phyloP scores from a whole-genome alignment of 2,797 vertebrate genomes.

The Lepus oiostolus region DNA sequence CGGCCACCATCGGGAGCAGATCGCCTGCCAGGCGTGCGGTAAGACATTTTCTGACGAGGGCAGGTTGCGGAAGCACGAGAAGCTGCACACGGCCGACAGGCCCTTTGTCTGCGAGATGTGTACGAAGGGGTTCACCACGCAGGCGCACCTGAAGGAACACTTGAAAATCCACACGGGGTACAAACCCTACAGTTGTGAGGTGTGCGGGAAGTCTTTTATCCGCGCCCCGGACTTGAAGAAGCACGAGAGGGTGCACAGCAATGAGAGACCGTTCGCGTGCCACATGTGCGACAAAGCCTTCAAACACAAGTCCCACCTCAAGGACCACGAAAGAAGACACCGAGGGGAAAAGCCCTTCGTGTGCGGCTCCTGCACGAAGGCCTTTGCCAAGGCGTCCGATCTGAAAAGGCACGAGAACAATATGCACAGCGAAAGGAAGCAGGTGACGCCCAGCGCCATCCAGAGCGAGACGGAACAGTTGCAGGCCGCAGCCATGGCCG shows the following conservation, averaged over 20 bases:
- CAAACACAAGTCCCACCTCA: conserved; percentile 99
- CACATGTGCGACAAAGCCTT: conserved; percentile 99
- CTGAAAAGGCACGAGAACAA: conserved; percentile 99
- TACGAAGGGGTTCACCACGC: conserved; percentile 98
- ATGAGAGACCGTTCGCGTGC: conserved; percentile 97
- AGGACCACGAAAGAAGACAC: conserved; percentile 98
- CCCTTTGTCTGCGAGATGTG: conserved; percentile 99
- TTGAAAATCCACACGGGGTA: conserved; percentile 99
- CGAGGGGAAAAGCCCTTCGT: conserved; percentile 98
- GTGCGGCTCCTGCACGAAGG: conserved; percentile 98
- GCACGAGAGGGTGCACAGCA: conserved; percentile 98
- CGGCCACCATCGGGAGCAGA: conserved; percentile 96
- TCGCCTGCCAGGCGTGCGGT: conserved; percentile 95
- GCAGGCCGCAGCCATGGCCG: conserved; percentile 98
- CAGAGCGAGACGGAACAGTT: conserved; percentile 97
- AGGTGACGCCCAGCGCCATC: conserved; percentile 94
- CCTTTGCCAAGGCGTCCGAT: conserved; percentile 99
- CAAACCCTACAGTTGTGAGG: conserved; percentile 98
- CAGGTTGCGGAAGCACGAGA: conserved; percentile 96
- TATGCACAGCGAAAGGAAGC: conserved; percentile 98
- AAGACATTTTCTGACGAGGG: conserved; percentile 96
- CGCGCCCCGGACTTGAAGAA: conserved; percentile 97
- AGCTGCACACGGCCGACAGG: conserved; percentile 96
- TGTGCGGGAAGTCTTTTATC: conserved; percentile 98
- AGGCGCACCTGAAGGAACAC: conserved; percentile 98